Evolutionary conservation across 2,113 vertebrate species (phyloP).

Genomic region (Equus przewalskii): DNA sequence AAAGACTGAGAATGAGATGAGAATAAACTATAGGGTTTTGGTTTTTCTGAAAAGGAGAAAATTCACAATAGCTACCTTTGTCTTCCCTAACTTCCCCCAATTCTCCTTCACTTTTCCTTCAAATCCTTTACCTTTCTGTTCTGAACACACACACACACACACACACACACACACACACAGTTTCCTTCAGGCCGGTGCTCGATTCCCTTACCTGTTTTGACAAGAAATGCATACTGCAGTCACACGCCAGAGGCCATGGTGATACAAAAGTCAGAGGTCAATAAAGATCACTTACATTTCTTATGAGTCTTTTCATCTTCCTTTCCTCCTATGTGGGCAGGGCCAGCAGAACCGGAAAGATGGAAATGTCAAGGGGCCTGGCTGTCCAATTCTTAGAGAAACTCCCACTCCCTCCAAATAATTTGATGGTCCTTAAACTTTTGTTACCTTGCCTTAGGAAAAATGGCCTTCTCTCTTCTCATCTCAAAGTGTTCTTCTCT

Average conservation of each 20-base stretch:
- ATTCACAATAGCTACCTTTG: conserved; percentile 49
- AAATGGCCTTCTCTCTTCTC: conserved; percentile 83
- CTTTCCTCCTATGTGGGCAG: conserved; percentile 68
- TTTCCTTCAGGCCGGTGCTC: conserved; percentile 83
- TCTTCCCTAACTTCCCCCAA: conserved; percentile 59
- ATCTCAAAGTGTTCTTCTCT: conserved; percentile 74
- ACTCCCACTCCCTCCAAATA: conserved; percentile 33
- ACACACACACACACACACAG: not conserved
- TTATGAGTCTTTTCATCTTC: conserved; percentile 85
- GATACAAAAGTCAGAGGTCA: conserved; percentile 88
- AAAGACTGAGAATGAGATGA: not conserved
- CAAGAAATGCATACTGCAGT: conserved; percentile 84
- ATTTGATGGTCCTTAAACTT: conserved; percentile 77
- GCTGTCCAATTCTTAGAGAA: conserved; percentile 82
- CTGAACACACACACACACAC: conserved; percentile 10
- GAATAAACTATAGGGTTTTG: not conserved
- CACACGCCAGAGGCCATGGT: conserved; percentile 85
- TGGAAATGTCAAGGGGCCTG: conserved; percentile 83
- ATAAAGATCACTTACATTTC: conserved; percentile 88
- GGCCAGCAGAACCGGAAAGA: conserved; percentile 79
- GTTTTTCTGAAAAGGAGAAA: conserved; percentile 56
- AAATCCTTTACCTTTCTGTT: conserved; percentile 80
- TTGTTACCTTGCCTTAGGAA: conserved; percentile 86
- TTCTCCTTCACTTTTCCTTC: conserved; percentile 73
- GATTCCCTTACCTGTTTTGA: conserved; percentile 88